These are phyloP conservation scores for Drosophila crucigera DNA, from an alignment of 2,888 invertebrate species.

Conservation along the genomic window DNA sequence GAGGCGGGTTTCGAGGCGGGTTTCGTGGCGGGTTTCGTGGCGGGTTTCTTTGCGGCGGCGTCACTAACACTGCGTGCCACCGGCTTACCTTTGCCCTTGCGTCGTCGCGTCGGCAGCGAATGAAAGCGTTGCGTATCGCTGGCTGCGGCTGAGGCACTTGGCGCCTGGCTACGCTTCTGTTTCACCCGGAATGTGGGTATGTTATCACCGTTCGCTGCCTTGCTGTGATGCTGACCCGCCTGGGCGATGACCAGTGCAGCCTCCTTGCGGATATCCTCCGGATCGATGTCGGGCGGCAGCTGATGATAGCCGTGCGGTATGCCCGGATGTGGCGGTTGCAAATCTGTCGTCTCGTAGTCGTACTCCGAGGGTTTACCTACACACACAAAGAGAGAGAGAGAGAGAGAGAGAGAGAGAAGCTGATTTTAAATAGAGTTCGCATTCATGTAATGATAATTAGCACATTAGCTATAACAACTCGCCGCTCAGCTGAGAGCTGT, in stretches of 20 bases:
- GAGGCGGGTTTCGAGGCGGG: conserved; percentile 68
- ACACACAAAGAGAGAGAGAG: not conserved
- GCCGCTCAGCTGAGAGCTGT: conserved; percentile 18
- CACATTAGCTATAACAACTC: conserved; percentile 41
- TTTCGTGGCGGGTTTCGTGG: conserved; percentile 63
- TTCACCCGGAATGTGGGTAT: conserved; percentile 81
- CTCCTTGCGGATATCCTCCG: conserved; percentile 91
- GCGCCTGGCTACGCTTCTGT: conserved; percentile 62
- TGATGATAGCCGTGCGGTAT: conserved; percentile 85
- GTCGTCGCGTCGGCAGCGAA: conserved; percentile 89
- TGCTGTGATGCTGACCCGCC: conserved; percentile 90
- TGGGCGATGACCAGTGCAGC: conserved; percentile 91
- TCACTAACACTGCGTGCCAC: conserved; percentile 88
- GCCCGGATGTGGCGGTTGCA: conserved; percentile 69
- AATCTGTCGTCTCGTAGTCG: conserved; percentile 81
- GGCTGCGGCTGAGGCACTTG: conserved; percentile 5
- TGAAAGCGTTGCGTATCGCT: conserved; percentile 87
- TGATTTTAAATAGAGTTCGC: conserved; percentile 30
- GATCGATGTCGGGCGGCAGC: conserved; percentile 89
- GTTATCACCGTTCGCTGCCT: conserved; percentile 86
- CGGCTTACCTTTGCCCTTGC: conserved; percentile 86
- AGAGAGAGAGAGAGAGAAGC: not conserved
- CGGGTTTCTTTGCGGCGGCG: conserved; percentile 85
- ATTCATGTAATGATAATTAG: conserved; percentile 77
- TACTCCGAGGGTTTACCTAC: conserved; percentile 81